These are phyloP conservation scores for Tolmerus cingulatus DNA, from an alignment of 2,888 invertebrate species.

Conservation along the genomic window DNA sequence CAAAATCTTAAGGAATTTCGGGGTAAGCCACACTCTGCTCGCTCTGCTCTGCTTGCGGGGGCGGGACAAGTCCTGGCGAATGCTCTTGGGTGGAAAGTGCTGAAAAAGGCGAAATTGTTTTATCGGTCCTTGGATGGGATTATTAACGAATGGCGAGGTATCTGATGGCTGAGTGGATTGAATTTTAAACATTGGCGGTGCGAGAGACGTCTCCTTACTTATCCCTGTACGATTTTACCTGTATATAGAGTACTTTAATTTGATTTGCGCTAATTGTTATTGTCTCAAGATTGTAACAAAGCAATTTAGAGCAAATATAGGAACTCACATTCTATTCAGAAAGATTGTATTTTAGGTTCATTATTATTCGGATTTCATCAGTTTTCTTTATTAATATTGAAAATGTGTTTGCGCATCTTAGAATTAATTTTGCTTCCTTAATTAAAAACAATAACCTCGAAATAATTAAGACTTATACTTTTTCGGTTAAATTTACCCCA, in stretches of 20 bases:
- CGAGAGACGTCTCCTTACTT: not conserved
- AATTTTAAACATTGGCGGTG: not conserved
- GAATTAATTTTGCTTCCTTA: no score
- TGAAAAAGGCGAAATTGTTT: not conserved
- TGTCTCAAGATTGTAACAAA: not conserved
- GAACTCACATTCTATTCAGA: no score
- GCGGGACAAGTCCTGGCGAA: not conserved
- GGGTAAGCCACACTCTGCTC: not conserved
- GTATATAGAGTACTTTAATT: not conserved
- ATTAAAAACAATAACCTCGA: no score
- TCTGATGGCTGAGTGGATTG: not conserved
- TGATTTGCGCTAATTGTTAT: not conserved
- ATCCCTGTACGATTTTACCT: not conserved
- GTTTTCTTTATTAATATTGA: no score
- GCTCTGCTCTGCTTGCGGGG: not conserved
- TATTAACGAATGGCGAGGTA: not conserved
- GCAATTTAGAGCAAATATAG: not conserved
- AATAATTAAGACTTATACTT: no score
- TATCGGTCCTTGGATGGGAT: not conserved
- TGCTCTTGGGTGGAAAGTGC: not conserved
- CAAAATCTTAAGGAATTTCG: not conserved
- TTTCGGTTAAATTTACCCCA: no score
- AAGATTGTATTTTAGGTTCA: no score
- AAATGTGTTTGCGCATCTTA: no score
- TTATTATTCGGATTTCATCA: no score